Conservation (phyloP, 2,888 invertebrate genomes). For the Malthinus flaveolus region DNA sequence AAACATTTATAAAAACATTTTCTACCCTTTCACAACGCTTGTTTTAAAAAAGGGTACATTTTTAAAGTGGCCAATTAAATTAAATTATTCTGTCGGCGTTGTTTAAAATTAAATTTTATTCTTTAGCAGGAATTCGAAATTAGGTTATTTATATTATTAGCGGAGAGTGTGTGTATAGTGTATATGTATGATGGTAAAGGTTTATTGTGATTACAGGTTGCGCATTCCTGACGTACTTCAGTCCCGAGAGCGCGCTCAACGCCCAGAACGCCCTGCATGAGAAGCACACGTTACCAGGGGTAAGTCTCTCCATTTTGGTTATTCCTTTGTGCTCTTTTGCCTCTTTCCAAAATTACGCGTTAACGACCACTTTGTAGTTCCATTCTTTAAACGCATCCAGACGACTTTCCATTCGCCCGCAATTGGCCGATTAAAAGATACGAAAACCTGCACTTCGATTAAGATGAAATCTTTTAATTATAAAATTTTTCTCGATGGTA, state of each 20-base stretch:
- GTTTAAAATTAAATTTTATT: constrained; percentile 35
- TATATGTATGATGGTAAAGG: constrained; percentile 32
- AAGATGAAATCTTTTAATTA: no score
- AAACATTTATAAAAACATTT: constrained; percentile 28
- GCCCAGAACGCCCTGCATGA: constrained; percentile 95
- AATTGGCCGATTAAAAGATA: not conserved
- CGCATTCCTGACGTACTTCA: constrained; percentile 98
- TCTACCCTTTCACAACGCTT: constrained; percentile 21
- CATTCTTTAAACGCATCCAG: not conserved
- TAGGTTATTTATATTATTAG: constrained; percentile 35
- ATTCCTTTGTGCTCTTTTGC: constrained; percentile 20
- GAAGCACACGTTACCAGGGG: constrained; percentile 98
- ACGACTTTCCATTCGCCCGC: not conserved
- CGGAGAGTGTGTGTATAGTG: no score
- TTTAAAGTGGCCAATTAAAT: constrained; percentile 31
- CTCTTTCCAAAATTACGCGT: constrained; percentile 6
- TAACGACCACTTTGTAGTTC: not conserved
- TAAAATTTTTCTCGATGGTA: no score
- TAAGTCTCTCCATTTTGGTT: constrained; percentile 61
- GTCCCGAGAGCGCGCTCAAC: constrained; percentile 91
- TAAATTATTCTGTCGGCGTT: constrained; percentile 31
- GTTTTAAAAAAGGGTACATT: constrained; percentile 25
- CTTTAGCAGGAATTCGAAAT: constrained; percentile 28
- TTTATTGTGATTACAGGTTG: constrained; percentile 74
- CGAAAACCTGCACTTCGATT: not conserved